Evolutionary conservation across 2,888 invertebrate genomes (phyloP).

Genomic region (Euphydryas editha): DNA sequence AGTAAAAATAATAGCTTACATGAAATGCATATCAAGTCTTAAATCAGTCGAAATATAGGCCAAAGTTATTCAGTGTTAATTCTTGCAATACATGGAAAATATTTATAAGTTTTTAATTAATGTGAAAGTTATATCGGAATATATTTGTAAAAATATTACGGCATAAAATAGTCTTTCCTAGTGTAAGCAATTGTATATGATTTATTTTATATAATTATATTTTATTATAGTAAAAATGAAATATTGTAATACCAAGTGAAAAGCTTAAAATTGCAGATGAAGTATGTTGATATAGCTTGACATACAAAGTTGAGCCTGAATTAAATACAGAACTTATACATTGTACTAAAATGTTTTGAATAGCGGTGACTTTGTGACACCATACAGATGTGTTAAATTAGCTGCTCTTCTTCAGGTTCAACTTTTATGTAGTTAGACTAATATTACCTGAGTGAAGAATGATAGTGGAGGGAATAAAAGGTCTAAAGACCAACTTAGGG

Average conservation of each 20-base stretch:
- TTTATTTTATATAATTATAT: background rate
- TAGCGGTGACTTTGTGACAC: no score
- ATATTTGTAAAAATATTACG: background rate
- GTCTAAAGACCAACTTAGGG: conserved; percentile 4
- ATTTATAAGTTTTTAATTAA: background rate
- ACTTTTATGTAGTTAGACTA: background rate
- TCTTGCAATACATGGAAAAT: background rate
- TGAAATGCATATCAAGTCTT: conserved; percentile 6
- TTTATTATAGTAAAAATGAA: background rate
- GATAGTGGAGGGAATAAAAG: conserved; percentile 3
- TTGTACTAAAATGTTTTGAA: no score
- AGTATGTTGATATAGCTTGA: no score
- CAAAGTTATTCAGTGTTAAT: conserved; percentile 9
- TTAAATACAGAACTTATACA: no score
- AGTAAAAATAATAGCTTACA: background rate
- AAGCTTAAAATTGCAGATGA: background rate
- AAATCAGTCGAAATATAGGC: background rate
- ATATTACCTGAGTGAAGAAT: background rate
- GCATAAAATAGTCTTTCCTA: background rate
- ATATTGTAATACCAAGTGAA: background rate
- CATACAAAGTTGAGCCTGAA: no score
- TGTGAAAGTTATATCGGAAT: background rate
- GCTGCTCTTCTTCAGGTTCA: no score
- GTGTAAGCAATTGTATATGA: background rate
- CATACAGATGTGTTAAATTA: no score